Base-by-base conservation (phyloP, 2,888 invertebrate species). In the Tricholauxania praeusta region DNA sequence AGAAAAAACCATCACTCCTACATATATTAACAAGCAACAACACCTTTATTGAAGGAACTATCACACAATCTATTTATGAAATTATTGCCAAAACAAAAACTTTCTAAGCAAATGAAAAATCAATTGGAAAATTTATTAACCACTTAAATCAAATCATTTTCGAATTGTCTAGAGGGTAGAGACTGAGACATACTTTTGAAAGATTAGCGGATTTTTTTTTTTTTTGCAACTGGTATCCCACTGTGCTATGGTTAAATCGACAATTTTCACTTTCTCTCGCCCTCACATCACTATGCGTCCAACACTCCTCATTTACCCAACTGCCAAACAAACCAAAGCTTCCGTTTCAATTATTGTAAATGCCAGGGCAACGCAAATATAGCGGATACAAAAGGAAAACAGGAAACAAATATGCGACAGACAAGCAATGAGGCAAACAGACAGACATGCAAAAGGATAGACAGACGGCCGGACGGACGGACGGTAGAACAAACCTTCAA, bases 311-410 rank as follows among this genome's bases (percentile, higher is more conserved):
- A 68, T 59, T 17, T 62, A 53, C 71, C 70, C 62, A 75, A 79
- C 79, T 78, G 80, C 80, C 81, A 80, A 81, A 78, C 83, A 78
- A 81, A 81, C 76, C 77, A 75, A 72, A 75, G 82, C 82, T 83
- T 85, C 84, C 84, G 83, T 83, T 85, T 85, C 85, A 84, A 84
- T 84, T 85, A 85, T 83, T 77, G 80, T 77, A 77, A 78, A 79
- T 79, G 75, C 78, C 79, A 80, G 81, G 80, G 80, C 82, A 81
- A 83, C 67, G 59, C 52, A 78, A 82, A 55, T 48, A 78, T 76
- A 77, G 39, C 6, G 39, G 39, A 39, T 39, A 39, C 39, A 39
- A 39, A 78, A 76, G 73, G 74, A 72, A 62, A 75, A 76, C 75
- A 77, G 79, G 78, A 78, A 80, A 70, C 80, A 77, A 77, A 78